Evolutionary conservation across 2,888 invertebrate genomes (phyloP).

Genomic region (Nymphalis c-album): DNA sequence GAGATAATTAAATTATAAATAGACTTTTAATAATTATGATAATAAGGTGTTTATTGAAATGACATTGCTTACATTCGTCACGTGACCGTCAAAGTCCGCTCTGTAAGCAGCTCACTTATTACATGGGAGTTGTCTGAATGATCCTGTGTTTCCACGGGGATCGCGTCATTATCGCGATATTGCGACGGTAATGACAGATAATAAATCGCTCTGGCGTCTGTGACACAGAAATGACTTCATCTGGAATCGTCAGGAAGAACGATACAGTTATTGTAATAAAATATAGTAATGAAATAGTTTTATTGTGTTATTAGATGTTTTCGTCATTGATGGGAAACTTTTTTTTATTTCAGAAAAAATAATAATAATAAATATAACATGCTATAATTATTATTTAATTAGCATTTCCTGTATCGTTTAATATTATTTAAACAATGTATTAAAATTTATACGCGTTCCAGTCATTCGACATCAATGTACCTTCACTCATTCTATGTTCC

Average conservation of each 20-base stretch:
- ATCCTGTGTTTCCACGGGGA: slow-evolving; percentile 52
- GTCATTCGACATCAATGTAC: slow-evolving; percentile 35
- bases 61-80: slow-evolving; percentile 36
- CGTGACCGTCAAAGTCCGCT: slow-evolving; percentile 30
- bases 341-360: not conserved
- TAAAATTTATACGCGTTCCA: slow-evolving; percentile 2
- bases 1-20: slow-evolving; percentile 18
- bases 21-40: slow-evolving; percentile 15
- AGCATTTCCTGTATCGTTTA: no score
- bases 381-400: no score
- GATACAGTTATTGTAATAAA: not conserved
- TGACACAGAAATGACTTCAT: slow-evolving; percentile 39
- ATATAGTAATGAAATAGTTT: not conserved
- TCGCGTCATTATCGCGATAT: slow-evolving; percentile 66
- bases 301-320: not conserved
- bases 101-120: slow-evolving; percentile 45
- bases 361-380: not conserved
- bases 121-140: slow-evolving; percentile 49
- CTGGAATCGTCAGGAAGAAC: slow-evolving; percentile 35
- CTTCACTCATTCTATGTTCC: slow-evolving; percentile 15
- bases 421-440: not conserved
- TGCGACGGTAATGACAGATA: slow-evolving; percentile 62
- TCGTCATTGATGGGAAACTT: not conserved
- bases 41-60: slow-evolving; percentile 19
- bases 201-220: slow-evolving; percentile 56